phyloP scores from a whole-genome alignment of 1,140 invertebrate species.

The Cherax quadricarinatus region DNA sequence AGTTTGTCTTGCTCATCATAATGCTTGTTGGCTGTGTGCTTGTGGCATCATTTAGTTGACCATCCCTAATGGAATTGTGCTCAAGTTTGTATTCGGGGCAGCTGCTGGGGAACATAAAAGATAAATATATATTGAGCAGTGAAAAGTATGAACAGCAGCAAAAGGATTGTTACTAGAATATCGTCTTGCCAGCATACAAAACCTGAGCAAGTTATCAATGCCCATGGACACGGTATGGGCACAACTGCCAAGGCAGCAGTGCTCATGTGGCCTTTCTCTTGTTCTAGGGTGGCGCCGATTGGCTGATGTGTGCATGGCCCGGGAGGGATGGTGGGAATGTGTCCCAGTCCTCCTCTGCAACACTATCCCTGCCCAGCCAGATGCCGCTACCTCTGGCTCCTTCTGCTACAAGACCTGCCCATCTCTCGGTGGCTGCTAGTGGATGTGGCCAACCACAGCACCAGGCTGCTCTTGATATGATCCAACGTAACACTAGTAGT shows the following conservation, averaged over 20 bases:
- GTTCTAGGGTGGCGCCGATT: conserved; percentile 66
- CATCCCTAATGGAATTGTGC: background rate
- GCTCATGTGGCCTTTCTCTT: conserved; percentile 57
- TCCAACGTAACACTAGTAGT: conserved; percentile 30
- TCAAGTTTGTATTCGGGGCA: conserved; percentile 1
- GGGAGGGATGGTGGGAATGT: conserved; percentile 31
- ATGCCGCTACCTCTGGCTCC: conserved; percentile 26
- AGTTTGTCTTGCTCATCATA: background rate
- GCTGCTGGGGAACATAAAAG: background rate
- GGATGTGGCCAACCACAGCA: conserved; percentile 15
- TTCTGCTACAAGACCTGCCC: conserved; percentile 16
- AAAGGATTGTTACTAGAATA: background rate
- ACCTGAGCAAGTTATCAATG: background rate
- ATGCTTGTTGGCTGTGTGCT: background rate
- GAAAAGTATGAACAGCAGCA: background rate
- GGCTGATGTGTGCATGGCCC: conserved; percentile 59
- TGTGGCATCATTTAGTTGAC: background rate
- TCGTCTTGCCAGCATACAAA: background rate
- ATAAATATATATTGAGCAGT: background rate
- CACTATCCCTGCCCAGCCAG: conserved; percentile 41
- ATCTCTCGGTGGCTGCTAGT: conserved; percentile 8
- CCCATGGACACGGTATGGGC: background rate
- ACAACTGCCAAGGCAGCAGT: conserved; percentile 47
- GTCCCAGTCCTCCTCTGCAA: conserved; percentile 46
- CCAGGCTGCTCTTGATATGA: background rate